phyloP scores from a whole-genome alignment of 2,888 invertebrate genomes.

The Rhagium mordax region DNA sequence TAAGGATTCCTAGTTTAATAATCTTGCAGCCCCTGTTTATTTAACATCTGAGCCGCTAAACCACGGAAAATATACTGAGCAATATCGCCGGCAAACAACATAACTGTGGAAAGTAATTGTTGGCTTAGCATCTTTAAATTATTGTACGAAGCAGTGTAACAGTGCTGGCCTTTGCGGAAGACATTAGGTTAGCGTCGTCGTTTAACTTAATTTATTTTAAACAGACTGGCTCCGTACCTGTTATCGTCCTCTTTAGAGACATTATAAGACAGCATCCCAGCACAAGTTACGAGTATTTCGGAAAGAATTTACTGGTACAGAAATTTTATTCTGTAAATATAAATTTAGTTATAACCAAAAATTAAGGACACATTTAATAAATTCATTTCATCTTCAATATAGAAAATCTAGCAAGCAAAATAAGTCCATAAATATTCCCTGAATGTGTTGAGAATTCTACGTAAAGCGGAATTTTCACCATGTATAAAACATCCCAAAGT shows the following conservation, averaged over 20 bases:
- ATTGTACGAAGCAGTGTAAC: slow-evolving; percentile 4
- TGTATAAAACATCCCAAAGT: not conserved
- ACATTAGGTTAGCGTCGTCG: slow-evolving; percentile 11
- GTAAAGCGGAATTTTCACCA: not conserved
- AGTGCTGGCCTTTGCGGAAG: not conserved
- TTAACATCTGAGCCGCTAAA: not conserved
- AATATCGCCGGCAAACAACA: not conserved
- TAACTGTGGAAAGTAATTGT: slow-evolving; percentile 1
- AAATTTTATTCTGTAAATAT: no score
- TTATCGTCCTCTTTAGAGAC: slow-evolving; percentile 13
- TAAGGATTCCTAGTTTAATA: not conserved
- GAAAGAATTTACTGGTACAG: no score
- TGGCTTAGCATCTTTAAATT: slow-evolving; percentile 8
- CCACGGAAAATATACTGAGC: not conserved
- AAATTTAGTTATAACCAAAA: no score
- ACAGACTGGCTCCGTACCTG: slow-evolving; percentile 5
- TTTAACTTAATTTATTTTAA: slow-evolving; percentile 19
- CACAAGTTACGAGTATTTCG: no score
- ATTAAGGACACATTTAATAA: no score
- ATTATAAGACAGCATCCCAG: slow-evolving; percentile 5
- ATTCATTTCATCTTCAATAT: no score
- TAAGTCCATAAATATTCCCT: not conserved
- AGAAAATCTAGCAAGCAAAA: not conserved
- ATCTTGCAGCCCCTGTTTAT: not conserved
- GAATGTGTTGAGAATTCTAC: not conserved